Evolutionary conservation across 2,797 vertebrate genomes (phyloP).

Genomic region (Syngnathus rostellatus): DNA sequence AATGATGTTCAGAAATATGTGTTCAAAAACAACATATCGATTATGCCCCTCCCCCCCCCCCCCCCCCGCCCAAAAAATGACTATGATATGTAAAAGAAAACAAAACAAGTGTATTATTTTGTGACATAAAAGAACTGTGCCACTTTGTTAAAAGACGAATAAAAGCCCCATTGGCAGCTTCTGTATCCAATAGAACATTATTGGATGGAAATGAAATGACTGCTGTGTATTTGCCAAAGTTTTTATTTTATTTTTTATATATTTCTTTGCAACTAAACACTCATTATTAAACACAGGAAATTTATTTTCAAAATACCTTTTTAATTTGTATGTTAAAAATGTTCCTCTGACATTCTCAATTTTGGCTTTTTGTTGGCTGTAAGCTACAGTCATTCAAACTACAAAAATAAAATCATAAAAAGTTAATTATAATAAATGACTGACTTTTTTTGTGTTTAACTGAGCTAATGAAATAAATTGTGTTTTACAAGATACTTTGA

Average conservation of each 20-base stretch:
- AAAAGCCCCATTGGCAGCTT: constrained; percentile 40
- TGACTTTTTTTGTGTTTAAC: too few relatives aligned
- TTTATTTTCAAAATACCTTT: neutral
- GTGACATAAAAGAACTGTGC: constrained; percentile 25
- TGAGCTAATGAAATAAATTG: too few relatives aligned
- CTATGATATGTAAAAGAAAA: neutral
- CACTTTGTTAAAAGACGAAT: constrained; percentile 49
- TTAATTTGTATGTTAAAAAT: too few relatives aligned
- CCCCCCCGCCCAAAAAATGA: neutral
- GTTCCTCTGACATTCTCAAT: too few relatives aligned
- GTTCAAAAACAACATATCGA: constrained; percentile 40
- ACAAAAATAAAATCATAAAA: neutral
- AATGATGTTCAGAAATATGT: constrained; percentile 36
- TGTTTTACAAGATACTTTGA: too few relatives aligned
- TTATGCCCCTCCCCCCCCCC: too few relatives aligned
- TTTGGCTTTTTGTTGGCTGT: neutral
- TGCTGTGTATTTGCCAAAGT: neutral
- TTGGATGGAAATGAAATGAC: constrained; percentile 4
- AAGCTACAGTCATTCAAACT: neutral
- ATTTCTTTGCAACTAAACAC: too few relatives aligned
- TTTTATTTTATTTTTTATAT: neutral
- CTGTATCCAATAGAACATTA: constrained; percentile 4
- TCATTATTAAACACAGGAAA: neutral
- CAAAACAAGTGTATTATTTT: constrained; percentile 41
- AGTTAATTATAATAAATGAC: neutral